These are phyloP conservation scores for Alectoris magna DNA, from an alignment of 2,797 vertebrate genomes.

Conservation along the genomic window DNA sequence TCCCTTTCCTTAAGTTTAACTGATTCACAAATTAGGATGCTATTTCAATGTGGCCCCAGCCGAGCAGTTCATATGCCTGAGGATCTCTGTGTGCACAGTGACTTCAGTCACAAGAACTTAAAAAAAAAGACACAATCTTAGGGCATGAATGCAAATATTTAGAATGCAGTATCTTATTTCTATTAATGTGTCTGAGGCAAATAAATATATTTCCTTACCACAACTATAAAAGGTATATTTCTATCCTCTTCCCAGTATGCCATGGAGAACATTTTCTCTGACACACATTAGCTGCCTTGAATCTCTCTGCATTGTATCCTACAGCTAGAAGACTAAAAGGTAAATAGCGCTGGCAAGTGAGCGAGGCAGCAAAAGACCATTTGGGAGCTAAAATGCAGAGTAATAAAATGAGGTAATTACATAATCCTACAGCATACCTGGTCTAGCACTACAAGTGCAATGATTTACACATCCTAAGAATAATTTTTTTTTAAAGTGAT, in stretches of 20 bases:
- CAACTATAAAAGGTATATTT: background rate
- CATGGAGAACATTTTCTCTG: background rate
- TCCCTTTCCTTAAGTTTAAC: background rate
- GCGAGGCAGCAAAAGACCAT: background rate
- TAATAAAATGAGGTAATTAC: background rate
- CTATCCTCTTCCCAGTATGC: background rate
- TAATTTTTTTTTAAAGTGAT: background rate
- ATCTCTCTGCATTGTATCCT: background rate
- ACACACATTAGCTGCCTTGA: background rate
- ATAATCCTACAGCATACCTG: background rate
- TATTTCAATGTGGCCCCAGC: background rate
- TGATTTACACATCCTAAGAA: background rate
- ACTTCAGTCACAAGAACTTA: background rate
- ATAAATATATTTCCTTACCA: background rate
- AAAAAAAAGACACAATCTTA: background rate
- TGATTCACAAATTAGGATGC: background rate
- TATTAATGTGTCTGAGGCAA: background rate
- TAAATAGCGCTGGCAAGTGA: background rate
- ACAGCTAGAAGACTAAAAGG: background rate
- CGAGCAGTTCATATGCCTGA: background rate
- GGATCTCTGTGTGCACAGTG: background rate
- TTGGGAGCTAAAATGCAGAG: background rate
- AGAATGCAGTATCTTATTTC: background rate
- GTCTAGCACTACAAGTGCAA: background rate
- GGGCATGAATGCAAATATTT: background rate